A percentile compares a stretch with the other conserved stretches of the same genome.
Conservation (phyloP, 2,113 vertebrate species). For the Peromyscus leucopus region DNA sequence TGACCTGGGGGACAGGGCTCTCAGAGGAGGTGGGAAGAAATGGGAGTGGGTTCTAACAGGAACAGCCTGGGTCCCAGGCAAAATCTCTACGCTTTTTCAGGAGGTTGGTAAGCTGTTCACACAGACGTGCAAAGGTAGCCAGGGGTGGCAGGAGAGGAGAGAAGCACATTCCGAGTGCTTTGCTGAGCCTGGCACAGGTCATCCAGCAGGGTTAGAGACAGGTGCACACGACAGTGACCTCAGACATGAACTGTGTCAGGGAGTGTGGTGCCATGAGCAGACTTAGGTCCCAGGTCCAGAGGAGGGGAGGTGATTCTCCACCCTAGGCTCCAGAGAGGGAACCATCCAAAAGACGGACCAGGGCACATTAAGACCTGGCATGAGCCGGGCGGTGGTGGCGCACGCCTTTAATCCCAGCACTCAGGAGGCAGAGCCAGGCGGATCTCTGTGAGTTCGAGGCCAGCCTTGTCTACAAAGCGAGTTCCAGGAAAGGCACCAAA, state of each 20-base stretch:
- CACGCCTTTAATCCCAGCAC: no score
- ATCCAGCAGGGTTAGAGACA: not conserved
- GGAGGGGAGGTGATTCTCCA: not conserved
- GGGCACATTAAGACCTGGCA: not conserved
- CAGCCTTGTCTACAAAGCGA: no score
- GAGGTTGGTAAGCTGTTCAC: conserved; percentile 6
- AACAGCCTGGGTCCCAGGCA: not conserved
- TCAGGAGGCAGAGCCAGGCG: no score
- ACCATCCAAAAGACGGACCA: conserved; percentile 32
- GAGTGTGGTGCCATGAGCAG: not conserved
- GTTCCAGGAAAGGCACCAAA: no score
- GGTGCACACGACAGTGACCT: not conserved
- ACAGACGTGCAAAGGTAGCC: not conserved
- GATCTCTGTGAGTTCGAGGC: no score
- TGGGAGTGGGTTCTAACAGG: not conserved
- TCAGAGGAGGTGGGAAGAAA: not conserved
- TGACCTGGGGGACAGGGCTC: not conserved
- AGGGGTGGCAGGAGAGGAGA: not conserved
- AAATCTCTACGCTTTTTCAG: conserved; percentile 40
- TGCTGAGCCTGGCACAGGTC: not conserved
- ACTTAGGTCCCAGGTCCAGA: not conserved
- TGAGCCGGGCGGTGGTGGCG: no score
- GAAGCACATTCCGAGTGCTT: not conserved
- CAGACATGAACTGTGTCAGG: not conserved
- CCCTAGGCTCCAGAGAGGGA: not conserved